A percentile compares a stretch with the other conserved stretches of the same genome.
Evolutionary conservation across 2,797 vertebrate genomes (phyloP).

Genomic region (Rhinogobio ventralis): DNA sequence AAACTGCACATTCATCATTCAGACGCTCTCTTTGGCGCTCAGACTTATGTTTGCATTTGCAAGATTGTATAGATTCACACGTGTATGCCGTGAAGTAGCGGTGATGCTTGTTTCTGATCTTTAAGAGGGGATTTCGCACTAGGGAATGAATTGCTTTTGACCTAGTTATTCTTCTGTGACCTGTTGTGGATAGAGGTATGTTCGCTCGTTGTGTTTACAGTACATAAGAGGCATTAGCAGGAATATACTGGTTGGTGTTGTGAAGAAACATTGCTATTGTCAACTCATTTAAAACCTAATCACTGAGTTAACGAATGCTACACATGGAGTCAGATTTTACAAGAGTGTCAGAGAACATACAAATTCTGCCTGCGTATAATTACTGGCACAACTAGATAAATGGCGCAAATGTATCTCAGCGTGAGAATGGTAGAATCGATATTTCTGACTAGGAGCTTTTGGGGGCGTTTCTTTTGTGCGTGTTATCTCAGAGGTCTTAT

Average conservation of each 20-base stretch:
- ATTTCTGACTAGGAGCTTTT: neutral
- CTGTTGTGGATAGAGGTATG: slow-evolving; percentile 37
- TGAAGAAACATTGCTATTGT: slow-evolving; percentile 25
- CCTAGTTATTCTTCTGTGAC: slow-evolving; percentile 51
- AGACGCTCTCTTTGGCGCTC: neutral
- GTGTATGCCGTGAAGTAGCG: slow-evolving; percentile 42
- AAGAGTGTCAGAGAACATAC: neutral
- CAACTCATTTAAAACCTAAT: slow-evolving; percentile 22
- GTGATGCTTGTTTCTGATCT: slow-evolving; percentile 52
- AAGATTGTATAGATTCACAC: neutral
- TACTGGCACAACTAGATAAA: neutral
- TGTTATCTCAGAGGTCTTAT: slow-evolving; percentile 65
- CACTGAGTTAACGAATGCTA: neutral
- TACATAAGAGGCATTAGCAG: slow-evolving; percentile 42
- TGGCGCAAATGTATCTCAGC: neutral
- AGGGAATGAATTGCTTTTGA: slow-evolving; percentile 47
- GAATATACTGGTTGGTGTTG: slow-evolving; percentile 27
- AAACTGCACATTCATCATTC: slow-evolving; percentile 25
- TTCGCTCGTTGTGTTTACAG: slow-evolving; percentile 41
- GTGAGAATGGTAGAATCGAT: neutral
- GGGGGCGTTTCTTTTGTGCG: neutral
- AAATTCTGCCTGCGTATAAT: neutral
- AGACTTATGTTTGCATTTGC: neutral
- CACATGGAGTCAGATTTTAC: slow-evolving; percentile 13
- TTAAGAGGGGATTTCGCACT: slow-evolving; percentile 55